phyloP scores from a whole-genome alignment of 2,888 invertebrate species.

The Cephonodes hylas region DNA sequence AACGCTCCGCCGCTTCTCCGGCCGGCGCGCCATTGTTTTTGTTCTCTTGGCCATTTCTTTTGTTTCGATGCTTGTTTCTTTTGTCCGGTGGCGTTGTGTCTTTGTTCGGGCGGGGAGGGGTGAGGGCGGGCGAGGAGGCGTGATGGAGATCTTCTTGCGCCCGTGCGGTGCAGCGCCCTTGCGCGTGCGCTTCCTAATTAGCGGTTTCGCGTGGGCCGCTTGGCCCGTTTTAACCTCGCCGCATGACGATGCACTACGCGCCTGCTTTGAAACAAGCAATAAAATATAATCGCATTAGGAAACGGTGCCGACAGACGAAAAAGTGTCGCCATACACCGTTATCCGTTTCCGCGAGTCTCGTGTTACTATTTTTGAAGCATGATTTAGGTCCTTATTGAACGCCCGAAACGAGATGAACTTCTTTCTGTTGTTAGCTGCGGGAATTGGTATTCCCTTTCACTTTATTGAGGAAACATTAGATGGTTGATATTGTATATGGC shows the following conservation, averaged over 20 bases:
- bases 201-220: slow-evolving; percentile 61
- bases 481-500: not conserved
- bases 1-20: slow-evolving; percentile 40
- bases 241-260: slow-evolving; percentile 54
- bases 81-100: slow-evolving; percentile 42
- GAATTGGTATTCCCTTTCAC: not conserved
- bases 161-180: slow-evolving; percentile 66
- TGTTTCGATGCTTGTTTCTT: slow-evolving; percentile 52
- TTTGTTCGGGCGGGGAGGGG: slow-evolving; percentile 28
- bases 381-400: not conserved
- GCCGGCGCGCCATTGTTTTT: slow-evolving; percentile 51
- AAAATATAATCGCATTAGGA: not conserved
- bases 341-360: not conserved
- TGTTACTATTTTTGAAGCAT: not conserved
- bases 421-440: not conserved
- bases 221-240: slow-evolving; percentile 67
- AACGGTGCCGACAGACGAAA: not conserved
- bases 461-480: not conserved
- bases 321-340: not conserved
- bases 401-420: not conserved
- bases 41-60: slow-evolving; percentile 55
- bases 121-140: slow-evolving; percentile 41
- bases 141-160: slow-evolving; percentile 14
- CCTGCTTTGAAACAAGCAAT: slow-evolving; percentile 24
- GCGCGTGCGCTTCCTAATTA: slow-evolving; percentile 77